These are phyloP conservation scores for Gymnobelideus leadbeateri DNA, from an alignment of 2,113 vertebrate species.

Conservation along the genomic window DNA sequence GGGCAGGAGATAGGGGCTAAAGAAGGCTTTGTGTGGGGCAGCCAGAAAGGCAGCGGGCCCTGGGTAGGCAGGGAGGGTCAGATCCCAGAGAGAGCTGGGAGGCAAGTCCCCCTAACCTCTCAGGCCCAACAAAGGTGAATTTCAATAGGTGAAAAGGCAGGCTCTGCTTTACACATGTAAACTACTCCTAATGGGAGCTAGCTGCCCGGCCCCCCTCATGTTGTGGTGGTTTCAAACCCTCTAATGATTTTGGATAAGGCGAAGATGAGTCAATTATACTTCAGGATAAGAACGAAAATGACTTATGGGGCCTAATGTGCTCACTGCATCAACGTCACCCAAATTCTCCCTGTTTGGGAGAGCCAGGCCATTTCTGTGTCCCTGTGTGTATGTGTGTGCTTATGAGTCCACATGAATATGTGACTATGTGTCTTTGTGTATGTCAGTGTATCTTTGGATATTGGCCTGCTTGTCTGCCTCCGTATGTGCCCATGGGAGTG, in stretches of 20 bases:
- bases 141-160: constrained; percentile 84
- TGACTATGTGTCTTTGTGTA: not conserved
- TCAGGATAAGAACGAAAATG: constrained; percentile 82
- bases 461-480: not conserved
- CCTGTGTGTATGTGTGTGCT: not conserved
- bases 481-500: not conserved
- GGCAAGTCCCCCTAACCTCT: constrained; percentile 37
- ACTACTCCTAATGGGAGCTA: constrained; percentile 47
- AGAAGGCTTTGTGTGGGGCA: constrained; percentile 55
- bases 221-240: constrained; percentile 75
- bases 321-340: constrained; percentile 89
- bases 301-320: constrained; percentile 88
- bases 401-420: not conserved
- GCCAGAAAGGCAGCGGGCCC: not conserved
- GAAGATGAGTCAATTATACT: constrained; percentile 83
- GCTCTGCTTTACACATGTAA: constrained; percentile 80
- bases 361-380: not conserved
- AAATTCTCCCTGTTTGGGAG: constrained; percentile 72
- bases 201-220: constrained; percentile 62
- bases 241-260: constrained; percentile 86
- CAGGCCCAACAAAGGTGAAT: constrained; percentile 78
- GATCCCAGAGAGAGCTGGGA: constrained; percentile 14
- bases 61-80: constrained; percentile 3
- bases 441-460: not conserved
- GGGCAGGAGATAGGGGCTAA: not conserved